phyloP scores from a whole-genome alignment of 2,797 vertebrate species.

The Sebastes oblongus region DNA sequence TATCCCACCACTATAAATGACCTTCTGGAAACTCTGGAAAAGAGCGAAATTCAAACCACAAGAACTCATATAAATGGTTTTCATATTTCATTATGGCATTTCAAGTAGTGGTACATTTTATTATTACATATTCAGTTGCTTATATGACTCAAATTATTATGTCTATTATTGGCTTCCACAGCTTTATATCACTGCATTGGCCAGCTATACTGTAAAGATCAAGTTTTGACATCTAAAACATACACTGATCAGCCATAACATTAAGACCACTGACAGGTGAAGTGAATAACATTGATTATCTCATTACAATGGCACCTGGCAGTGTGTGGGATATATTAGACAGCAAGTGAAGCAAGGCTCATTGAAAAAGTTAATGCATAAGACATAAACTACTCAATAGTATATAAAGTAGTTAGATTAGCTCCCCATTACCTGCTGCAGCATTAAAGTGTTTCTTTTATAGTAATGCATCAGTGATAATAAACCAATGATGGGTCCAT shows the following conservation, averaged over 20 bases:
- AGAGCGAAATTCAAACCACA: not conserved
- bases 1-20: not conserved
- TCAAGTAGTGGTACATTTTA: not conserved
- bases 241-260: not conserved
- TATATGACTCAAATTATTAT: not conserved
- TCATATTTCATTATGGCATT: not conserved
- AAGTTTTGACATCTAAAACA: not conserved
- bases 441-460: not conserved
- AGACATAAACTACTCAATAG: not conserved
- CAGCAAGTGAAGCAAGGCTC: too few relatives aligned
- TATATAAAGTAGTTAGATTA: not conserved
- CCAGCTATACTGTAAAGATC: not conserved
- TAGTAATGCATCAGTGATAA: not conserved
- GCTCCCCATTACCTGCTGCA: not conserved
- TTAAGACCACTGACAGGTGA: too few relatives aligned
- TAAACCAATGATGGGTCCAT: not conserved
- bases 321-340: too few relatives aligned
- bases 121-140: not conserved
- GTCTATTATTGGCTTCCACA: not conserved
- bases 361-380: too few relatives aligned
- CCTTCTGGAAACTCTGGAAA: not conserved
- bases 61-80: not conserved
- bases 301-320: rapidly evolving
- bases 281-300: too few relatives aligned
- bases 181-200: not conserved